Evolutionary conservation across 2,113 vertebrate species (phyloP).

Genomic region (Orycteropus afer): DNA sequence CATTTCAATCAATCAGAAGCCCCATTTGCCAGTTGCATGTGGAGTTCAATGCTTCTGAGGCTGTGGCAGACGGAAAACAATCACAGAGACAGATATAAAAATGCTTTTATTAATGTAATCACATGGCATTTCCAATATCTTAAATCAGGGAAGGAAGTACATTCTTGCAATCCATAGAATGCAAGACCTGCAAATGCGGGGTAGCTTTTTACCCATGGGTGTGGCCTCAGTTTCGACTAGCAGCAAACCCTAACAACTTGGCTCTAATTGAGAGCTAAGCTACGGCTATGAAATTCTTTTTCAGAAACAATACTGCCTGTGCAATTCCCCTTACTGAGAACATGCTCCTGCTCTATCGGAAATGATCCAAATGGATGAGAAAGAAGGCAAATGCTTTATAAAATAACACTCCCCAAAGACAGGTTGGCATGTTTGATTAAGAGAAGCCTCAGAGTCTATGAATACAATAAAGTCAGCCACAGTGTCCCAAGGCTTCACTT

Average conservation of each 20-base stretch:
- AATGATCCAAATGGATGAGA: slow-evolving; percentile 41
- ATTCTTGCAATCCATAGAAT: background rate
- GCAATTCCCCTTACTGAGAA: slow-evolving; percentile 68
- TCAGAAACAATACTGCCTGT: slow-evolving; percentile 70
- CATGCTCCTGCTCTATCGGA: background rate
- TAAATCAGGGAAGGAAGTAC: background rate
- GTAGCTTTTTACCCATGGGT: slow-evolving; percentile 70
- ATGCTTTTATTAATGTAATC: slow-evolving; percentile 76
- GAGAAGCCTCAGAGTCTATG: slow-evolving; percentile 29
- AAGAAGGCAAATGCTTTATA: slow-evolving; percentile 47
- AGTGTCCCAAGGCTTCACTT: background rate
- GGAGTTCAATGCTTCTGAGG: slow-evolving; percentile 40
- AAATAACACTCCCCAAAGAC: slow-evolving; percentile 41
- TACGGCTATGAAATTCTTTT: slow-evolving; percentile 77
- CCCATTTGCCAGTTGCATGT: slow-evolving; percentile 39
- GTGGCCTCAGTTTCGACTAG: slow-evolving; percentile 76
- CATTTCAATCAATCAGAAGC: slow-evolving; percentile 44
- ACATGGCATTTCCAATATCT: slow-evolving; percentile 62
- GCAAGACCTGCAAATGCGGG: background rate
- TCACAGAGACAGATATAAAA: slow-evolving; percentile 71
- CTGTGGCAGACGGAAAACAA: slow-evolving; percentile 72
- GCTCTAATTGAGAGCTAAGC: slow-evolving; percentile 84
- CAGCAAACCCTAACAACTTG: slow-evolving; percentile 82
- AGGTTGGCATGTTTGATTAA: slow-evolving; percentile 52
- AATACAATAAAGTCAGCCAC: slow-evolving; percentile 10